Conservation (phyloP, 2,888 invertebrate genomes). For the Mesoligia furuncula region DNA sequence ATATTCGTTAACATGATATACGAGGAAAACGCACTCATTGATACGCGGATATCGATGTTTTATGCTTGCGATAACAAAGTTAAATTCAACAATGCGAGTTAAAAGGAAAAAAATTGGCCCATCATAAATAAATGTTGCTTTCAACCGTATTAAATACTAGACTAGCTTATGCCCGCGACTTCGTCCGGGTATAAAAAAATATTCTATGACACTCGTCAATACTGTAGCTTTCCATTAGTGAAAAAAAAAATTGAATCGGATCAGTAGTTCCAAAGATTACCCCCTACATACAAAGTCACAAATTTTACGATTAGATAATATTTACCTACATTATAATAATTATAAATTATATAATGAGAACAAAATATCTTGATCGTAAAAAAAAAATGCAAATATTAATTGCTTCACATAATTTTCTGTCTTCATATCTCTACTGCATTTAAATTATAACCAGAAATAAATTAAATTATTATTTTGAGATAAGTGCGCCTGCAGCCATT, state of each 20-base stretch:
- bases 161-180: background rate
- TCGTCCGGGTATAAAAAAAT: background rate
- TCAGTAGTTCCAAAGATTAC: background rate
- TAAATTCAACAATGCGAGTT: slow-evolving; percentile 42
- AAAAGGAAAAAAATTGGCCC: slow-evolving; percentile 8
- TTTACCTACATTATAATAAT: background rate
- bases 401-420: slow-evolving; percentile 11
- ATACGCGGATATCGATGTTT: slow-evolving; percentile 47
- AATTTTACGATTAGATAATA: background rate
- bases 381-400: slow-evolving; percentile 10
- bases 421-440: slow-evolving; percentile 29
- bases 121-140: slow-evolving; percentile 2
- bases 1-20: slow-evolving; percentile 61
- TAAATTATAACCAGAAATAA: slow-evolving; percentile 41
- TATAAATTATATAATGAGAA: background rate
- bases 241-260: background rate
- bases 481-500: slow-evolving; percentile 41
- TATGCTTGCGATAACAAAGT: slow-evolving; percentile 54
- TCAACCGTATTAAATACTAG: background rate
- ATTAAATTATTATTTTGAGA: slow-evolving; percentile 43
- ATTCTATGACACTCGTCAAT: background rate
- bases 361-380: background rate
- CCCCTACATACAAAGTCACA: background rate
- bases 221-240: background rate
- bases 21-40: slow-evolving; percentile 46